Base-by-base conservation (phyloP, 2,113 vertebrate genomes). In the Petrocephalus zakoni region DNA sequence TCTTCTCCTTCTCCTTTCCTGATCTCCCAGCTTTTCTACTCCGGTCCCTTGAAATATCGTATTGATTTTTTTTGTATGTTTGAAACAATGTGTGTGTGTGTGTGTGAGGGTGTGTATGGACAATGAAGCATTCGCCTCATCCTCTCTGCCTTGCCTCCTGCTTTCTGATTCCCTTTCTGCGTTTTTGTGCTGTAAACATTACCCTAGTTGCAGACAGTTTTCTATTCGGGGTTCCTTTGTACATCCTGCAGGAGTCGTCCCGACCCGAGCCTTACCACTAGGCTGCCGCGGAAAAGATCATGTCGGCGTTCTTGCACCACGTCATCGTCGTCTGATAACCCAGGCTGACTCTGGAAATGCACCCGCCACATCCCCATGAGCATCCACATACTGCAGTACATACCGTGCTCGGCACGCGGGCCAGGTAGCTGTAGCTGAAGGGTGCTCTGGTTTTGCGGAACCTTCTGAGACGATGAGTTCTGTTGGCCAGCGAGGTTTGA, bases 1-100 rank as follows among this genome's bases (percentile, higher is more conserved):
- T 42, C 72, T 78, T 42, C 17, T 75, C 9, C 22, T n/a, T 4
- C 46, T 85, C 82, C n/a, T 49, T 52, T 85, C 46, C 11, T 85
- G 46, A 85, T 85, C 82, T 85, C 49, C 72, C 72, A 78, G 72
- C 72, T 78, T 78, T 78, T 78, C 5, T 78, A 1, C 72, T 78
- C 11, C 29, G 82, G 46, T 25, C 47, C 9, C 21, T 49, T 85
- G 49, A 85, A 85, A 85, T 25, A 49, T 17, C 29, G 46, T 85
- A 85, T 85, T 85, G 82, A 85, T 85, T 85, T 85, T 51, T 52
- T 7, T 17, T 58, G 55, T 37, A 29, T 72, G 64, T 75, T 21
- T 49, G 81, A 47, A 49, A 22, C 19, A 37, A n/a, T 83, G 82
- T 49, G 11, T 22, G 64, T n/a, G 11, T 22, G 64, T n/a, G 5